phyloP scores from a whole-genome alignment of 2,888 invertebrate species.

The Volucella bombylans region DNA sequence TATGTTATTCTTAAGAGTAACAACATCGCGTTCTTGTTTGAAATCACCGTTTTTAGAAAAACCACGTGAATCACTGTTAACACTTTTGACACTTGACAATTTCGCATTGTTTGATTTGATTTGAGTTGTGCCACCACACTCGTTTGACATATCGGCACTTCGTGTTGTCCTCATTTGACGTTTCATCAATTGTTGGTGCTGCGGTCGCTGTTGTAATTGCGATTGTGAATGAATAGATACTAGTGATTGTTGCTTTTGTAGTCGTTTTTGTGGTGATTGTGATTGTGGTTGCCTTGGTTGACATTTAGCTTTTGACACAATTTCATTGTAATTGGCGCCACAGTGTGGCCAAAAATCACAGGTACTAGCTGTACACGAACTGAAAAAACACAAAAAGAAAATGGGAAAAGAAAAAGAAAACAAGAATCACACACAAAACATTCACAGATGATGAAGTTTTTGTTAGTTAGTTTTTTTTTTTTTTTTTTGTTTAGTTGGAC shows the following conservation, averaged over 20 bases:
- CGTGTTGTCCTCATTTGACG: slow-evolving; percentile 39
- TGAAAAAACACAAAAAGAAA: slow-evolving; percentile 77
- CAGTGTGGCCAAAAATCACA: slow-evolving; percentile 86
- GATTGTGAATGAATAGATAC: slow-evolving; percentile 36
- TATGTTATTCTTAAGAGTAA: slow-evolving; percentile 50
- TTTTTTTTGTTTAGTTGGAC: slow-evolving; percentile 1
- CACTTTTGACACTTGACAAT: slow-evolving; percentile 33
- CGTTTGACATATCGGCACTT: slow-evolving; percentile 51
- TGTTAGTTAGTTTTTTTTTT: slow-evolving; percentile 21
- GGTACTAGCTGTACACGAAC: slow-evolving; percentile 83
- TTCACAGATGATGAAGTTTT: slow-evolving; percentile 30
- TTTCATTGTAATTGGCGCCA: slow-evolving; percentile 75
- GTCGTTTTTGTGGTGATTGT: slow-evolving; percentile 1
- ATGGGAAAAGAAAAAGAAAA: slow-evolving; percentile 61
- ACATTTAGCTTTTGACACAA: slow-evolving; percentile 65
- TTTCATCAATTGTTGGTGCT: slow-evolving; percentile 30
- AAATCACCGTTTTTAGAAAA: slow-evolving; percentile 21
- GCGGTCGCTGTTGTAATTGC: slow-evolving; percentile 41
- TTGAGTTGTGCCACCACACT: slow-evolving; percentile 7
- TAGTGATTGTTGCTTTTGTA: slow-evolving; percentile 48
- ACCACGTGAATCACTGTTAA: slow-evolving; percentile 44
- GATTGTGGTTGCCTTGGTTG: slow-evolving; percentile 56
- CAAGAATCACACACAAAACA: slow-evolving; percentile 61
- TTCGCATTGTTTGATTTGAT: slow-evolving; percentile 44
- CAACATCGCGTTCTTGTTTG: slow-evolving; percentile 42